phyloP scores from a whole-genome alignment of 37 sponge, comb jelly and placozoan species.

The Spongilla lacustris region DNA sequence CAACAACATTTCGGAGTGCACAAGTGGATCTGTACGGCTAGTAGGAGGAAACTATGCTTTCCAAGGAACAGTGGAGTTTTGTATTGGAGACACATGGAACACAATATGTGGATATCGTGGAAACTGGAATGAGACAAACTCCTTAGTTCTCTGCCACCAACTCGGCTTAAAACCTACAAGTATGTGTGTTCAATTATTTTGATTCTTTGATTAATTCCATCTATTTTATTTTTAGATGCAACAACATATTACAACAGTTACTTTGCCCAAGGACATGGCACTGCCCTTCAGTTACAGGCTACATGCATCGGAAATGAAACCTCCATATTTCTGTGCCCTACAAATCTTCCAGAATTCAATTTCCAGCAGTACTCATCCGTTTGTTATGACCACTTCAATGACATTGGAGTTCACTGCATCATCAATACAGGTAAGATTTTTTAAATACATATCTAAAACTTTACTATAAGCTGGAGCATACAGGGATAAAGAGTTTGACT shows the following conservation, averaged over 20 bases:
- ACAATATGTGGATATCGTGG: neutral
- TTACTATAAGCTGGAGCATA: no score
- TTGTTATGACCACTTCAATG: neutral
- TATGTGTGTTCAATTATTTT: neutral
- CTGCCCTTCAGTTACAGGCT: neutral
- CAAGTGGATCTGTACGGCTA: neutral
- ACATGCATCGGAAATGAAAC: neutral
- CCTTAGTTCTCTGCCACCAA: neutral
- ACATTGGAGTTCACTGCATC: neutral
- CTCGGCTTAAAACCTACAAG: neutral
- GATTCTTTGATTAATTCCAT: neutral
- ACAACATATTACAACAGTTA: neutral
- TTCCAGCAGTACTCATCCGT: neutral
- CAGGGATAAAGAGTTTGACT: no score
- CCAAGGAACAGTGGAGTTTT: neutral
- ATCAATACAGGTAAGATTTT: neutral
- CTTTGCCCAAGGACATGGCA: neutral
- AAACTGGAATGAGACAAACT: neutral
- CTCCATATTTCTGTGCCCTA: neutral
- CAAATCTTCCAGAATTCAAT: neutral
- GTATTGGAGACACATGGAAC: neutral
- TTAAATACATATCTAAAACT: neutral
- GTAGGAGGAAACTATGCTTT: neutral
- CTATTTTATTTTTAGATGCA: neutral
- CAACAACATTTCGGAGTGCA: neutral